Base-by-base conservation (phyloP, 2,113 vertebrate species). In the Pitta sordida region DNA sequence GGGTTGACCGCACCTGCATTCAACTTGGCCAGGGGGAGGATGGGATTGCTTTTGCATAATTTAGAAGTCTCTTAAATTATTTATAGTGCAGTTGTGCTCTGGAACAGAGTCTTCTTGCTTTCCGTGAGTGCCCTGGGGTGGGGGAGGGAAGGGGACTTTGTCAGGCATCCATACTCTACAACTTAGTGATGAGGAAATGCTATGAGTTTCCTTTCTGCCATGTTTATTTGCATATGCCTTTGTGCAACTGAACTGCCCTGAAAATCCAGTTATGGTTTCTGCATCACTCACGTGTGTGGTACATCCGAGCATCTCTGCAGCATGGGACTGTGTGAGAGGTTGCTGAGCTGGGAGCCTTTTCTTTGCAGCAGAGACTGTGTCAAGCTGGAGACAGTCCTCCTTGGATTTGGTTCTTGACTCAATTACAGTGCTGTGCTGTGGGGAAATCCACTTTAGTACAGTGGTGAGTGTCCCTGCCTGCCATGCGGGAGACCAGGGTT, bases 21-120 rank as follows among this genome's bases (percentile, higher is more conserved):
- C 83, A 84, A 83, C 68, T 83, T 55, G 83, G 87, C 76, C 22
- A 11, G 52, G 77, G 86, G 92, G 62, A 94, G 0, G 71, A 94
- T 5, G 93, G 93, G 96, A 94, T 96, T 88, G 65, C 93, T 96
- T 96, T 59, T 97, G 92, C 93, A 97, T 97, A 92, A 97, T 96
- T 96, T 91, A 97, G 20, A 18, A 53, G 58, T 68, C 8, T 83
- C 67, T 48, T 96, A 37, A 94, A 96, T 96, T 94, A 97, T 97
- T 95, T 93, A 96, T 88, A 70, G 77, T 82, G 92, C 86, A 67
- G 68, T 96, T 91, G 93, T 93, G 91, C 82, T 75, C 68, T 95
- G 87, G 87, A 96, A 95, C 90, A 95, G 86, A 86, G 48, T 90
- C 89, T 95, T 94, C 91, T 95, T 1, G 1, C 78, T 97, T 96